phyloP scores from a whole-genome alignment of 2,113 vertebrate species.

The Cnemophilus loriae region DNA sequence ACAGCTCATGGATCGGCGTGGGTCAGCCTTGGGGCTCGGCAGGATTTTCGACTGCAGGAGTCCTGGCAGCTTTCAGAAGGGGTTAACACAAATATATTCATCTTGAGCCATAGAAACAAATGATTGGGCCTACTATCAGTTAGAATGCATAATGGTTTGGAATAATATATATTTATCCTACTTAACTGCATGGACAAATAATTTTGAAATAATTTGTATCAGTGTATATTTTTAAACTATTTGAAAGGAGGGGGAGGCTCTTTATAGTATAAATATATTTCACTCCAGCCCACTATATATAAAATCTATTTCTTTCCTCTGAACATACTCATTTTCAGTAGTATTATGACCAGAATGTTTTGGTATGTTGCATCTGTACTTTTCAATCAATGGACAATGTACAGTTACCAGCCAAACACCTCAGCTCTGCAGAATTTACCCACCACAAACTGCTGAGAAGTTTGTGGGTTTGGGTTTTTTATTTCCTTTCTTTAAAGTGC shows the following conservation, averaged over 20 bases:
- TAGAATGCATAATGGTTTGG: background rate
- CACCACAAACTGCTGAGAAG: background rate
- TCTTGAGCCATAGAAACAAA: background rate
- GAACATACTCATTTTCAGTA: slow-evolving; percentile 23
- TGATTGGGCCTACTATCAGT: background rate
- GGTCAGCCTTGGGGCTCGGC: background rate
- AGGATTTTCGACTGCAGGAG: background rate
- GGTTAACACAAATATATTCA: slow-evolving; percentile 3
- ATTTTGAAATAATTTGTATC: background rate
- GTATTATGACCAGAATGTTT: slow-evolving; percentile 50
- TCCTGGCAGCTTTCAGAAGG: slow-evolving; percentile 34
- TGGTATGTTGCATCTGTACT: background rate
- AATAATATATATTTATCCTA: background rate
- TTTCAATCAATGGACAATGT: background rate
- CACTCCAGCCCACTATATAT: slow-evolving; percentile 50
- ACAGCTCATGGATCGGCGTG: background rate
- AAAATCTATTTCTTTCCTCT: slow-evolving; percentile 24
- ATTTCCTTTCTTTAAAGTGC: slow-evolving; percentile 65
- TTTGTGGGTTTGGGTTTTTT: background rate
- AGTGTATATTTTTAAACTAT: background rate
- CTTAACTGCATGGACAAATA: background rate
- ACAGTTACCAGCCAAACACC: background rate
- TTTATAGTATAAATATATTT: slow-evolving; percentile 59
- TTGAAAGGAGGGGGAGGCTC: slow-evolving; percentile 35
- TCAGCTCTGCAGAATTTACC: background rate